Evolutionary conservation across 2,113 vertebrate genomes (phyloP).

Genomic region (Ondatra zibethicus): DNA sequence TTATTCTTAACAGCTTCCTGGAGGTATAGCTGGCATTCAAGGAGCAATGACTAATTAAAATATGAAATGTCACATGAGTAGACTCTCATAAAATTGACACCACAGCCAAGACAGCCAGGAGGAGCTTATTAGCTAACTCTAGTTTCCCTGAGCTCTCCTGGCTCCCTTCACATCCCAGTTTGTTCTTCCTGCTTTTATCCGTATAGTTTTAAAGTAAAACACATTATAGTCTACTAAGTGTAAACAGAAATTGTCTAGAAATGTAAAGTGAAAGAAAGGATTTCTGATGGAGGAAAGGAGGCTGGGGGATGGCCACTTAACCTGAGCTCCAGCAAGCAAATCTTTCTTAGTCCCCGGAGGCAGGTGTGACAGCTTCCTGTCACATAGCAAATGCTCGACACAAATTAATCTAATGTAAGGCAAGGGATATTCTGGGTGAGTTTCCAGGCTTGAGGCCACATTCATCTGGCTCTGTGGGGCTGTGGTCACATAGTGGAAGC

Average conservation of each 20-base stretch:
- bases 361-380: too few relatives aligned
- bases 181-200: not conserved
- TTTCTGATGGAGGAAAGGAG: too few relatives aligned
- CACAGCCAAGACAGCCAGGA: not conserved
- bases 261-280: not conserved
- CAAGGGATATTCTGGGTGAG: not conserved
- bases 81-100: rapidly evolving
- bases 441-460: not conserved
- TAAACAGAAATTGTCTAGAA: not conserved
- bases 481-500: not conserved
- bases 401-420: not conserved
- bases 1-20: not conserved
- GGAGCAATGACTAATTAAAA: not conserved
- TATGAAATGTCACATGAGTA: not conserved
- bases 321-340: rapidly evolving
- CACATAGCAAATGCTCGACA: not conserved
- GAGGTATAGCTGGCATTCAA: not conserved
- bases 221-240: not conserved
- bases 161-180: not conserved
- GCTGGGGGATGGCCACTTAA: not conserved
- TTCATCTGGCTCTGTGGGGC: not conserved
- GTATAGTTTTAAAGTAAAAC: not conserved
- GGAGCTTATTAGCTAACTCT: rapidly evolving
- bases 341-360: not conserved
- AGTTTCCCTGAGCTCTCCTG: too few relatives aligned